Base-by-base conservation (phyloP, 1,140 invertebrate genomes). In the Caerostris darwini region DNA sequence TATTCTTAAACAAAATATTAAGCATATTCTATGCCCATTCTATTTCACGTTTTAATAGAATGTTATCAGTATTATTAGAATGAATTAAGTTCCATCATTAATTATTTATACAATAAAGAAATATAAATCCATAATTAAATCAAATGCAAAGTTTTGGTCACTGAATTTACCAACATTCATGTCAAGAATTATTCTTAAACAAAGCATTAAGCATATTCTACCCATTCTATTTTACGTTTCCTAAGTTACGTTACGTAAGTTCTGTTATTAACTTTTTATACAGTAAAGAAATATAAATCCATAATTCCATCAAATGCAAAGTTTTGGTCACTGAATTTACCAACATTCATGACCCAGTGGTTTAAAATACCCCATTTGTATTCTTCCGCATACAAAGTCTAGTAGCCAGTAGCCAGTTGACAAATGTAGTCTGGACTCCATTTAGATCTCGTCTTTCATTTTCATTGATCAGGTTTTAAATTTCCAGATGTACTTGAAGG, bases 381-480 rank as follows among this genome's bases (percentile, higher is more conserved):
- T 77, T 2, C 61, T 67, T 67, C 17, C 12, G 12, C 61, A 67
- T 17, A 69, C 34, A n/a, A 77, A 77, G 34, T 77, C 34, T 50
- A 12, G 71, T 77, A 50, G 12, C 71, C 53, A 50, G 34, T 50
- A 77, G 71, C 53, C 34, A 34, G 8, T 77, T 77, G 71, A 77
- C 34, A 77, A 77, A 77, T 77, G 71, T 77, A 77, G 71, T 77
- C 71, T 53, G 53, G 83, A 58, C 53, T 85, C 83, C 56, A 88
- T 64, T 88, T 67, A 64, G 58, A 64, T 53, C 58, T 88, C 86
- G n/a, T 88, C 58, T 88, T 88, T 88, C 86, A 53, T 53, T 58
- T 17, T 58, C 14, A 67, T 67, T 67, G 61, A 88, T 53, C 86
- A 64, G 86, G 86, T 88, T 88, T 88, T 88, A 88, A 88, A 88